Evolutionary conservation across 64 coral and sea anemone species (phyloP).

Genomic region (Dendronephthya gigantea): DNA sequence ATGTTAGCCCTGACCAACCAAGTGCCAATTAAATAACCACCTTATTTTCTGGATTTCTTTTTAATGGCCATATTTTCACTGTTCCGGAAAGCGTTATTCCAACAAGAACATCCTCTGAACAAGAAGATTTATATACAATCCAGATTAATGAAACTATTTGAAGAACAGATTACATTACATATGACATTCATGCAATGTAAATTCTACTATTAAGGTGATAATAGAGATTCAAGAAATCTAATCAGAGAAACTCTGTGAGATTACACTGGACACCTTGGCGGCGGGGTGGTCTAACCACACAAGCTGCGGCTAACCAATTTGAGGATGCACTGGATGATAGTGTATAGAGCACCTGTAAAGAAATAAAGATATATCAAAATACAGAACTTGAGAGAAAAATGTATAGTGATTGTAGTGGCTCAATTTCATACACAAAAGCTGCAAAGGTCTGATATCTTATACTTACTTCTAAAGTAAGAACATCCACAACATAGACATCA

Average conservation of each 20-base stretch:
- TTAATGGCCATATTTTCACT: constrained; percentile 79
- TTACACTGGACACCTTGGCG: constrained; percentile 46
- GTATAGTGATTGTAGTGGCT: no score
- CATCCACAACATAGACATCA: constrained; percentile 85
- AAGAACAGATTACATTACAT: background rate
- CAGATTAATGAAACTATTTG: background rate
- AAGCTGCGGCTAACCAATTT: constrained; percentile 88
- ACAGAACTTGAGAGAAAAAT: no score
- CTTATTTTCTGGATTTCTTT: constrained; percentile 59
- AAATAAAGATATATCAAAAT: background rate
- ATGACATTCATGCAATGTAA: no score
- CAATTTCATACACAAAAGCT: background rate
- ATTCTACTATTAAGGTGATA: no score
- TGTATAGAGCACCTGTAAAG: constrained; percentile 66
- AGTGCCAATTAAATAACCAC: no score
- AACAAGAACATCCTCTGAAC: constrained; percentile 87
- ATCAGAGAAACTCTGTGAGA: background rate
- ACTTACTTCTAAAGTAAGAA: constrained; percentile 52
- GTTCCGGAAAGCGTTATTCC: constrained; percentile 74
- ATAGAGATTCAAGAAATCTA: no score
- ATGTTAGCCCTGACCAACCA: no score
- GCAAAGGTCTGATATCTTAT: background rate
- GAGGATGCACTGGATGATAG: constrained; percentile 52
- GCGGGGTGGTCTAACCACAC: constrained; percentile 75
- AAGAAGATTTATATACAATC: no score